Percentiles rank a stretch among this genome's conserved stretches.
These are phyloP conservation scores for Ceratitis capitata DNA, from an alignment of 1,140 invertebrate genomes.

Conservation along the genomic window DNA sequence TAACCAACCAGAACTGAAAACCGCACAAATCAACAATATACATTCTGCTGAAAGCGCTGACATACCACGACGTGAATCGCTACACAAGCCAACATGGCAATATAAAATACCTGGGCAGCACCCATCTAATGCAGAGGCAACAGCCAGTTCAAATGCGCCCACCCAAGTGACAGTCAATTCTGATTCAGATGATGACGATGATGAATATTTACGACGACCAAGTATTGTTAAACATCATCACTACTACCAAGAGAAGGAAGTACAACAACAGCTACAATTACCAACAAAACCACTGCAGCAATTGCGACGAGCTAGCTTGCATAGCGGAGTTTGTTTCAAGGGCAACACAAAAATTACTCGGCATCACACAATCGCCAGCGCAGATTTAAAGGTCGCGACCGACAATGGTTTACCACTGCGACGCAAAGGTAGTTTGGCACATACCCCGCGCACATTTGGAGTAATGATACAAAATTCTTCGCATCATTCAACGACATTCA, in stretches of 20 bases:
- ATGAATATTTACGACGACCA: constrained; percentile 54
- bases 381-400: constrained; percentile 40
- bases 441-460: constrained; percentile 48
- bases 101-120: constrained; percentile 61
- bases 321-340: not conserved
- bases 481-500: constrained; percentile 47
- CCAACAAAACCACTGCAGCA: not conserved
- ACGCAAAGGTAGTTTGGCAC: constrained; percentile 43
- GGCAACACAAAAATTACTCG: constrained; percentile 54
- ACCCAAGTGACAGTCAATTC: constrained; percentile 58
- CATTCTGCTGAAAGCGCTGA: not conserved
- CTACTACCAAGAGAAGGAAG: constrained; percentile 7
- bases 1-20: constrained; percentile 45
- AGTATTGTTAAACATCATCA: constrained; percentile 53
- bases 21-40: not conserved
- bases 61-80: constrained; percentile 55
- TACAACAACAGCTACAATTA: not conserved
- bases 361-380: constrained; percentile 47
- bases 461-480: constrained; percentile 53
- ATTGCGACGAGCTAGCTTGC: not conserved
- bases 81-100: constrained; percentile 65
- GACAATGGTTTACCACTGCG: not conserved
- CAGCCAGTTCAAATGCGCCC: not conserved
- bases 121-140: constrained; percentile 58
- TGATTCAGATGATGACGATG: constrained; percentile 54